A percentile compares a stretch with the other conserved stretches of the same genome.
Evolutionary conservation across 2,888 invertebrate genomes (phyloP).

Genomic region (Pinctada fucata): DNA sequence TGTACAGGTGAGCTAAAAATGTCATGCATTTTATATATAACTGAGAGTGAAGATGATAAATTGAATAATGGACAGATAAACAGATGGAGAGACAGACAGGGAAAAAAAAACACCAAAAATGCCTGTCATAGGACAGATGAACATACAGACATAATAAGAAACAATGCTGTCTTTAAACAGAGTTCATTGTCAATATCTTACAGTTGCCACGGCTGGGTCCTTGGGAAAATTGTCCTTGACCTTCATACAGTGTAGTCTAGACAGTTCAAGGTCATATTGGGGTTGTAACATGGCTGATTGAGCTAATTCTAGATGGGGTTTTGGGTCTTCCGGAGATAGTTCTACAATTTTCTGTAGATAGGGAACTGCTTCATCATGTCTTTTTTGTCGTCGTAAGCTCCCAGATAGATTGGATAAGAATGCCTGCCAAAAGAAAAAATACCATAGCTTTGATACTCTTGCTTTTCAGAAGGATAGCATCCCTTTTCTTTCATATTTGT

Average conservation of each 20-base stretch:
- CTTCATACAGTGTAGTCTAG: slow-evolving; percentile 37
- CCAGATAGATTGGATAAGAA: slow-evolving; percentile 6
- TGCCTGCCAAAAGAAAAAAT: neutral
- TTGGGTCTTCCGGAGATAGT: slow-evolving; percentile 21
- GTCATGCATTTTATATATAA: no score
- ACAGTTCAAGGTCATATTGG: slow-evolving; percentile 29
- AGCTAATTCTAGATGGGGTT: slow-evolving; percentile 35
- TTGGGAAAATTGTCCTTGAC: slow-evolving; percentile 34
- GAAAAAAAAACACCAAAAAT: no score
- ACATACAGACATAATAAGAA: no score
- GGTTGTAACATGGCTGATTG: slow-evolving; percentile 36
- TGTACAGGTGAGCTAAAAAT: no score
- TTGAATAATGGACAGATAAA: no score
- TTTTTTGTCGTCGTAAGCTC: neutral
- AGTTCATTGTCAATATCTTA: neutral
- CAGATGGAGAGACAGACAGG: no score
- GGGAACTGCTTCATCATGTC: slow-evolving; percentile 4
- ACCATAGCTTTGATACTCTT: no score
- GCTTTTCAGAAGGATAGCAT: no score
- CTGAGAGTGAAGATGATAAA: no score
- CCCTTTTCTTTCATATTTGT: no score
- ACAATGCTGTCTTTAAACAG: no score
- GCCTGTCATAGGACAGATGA: no score
- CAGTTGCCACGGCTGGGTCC: slow-evolving; percentile 11
- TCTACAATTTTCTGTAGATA: neutral